These are phyloP conservation scores for Gymnoscelis rufifasciata DNA, from an alignment of 2,888 invertebrate species.

Conservation along the genomic window DNA sequence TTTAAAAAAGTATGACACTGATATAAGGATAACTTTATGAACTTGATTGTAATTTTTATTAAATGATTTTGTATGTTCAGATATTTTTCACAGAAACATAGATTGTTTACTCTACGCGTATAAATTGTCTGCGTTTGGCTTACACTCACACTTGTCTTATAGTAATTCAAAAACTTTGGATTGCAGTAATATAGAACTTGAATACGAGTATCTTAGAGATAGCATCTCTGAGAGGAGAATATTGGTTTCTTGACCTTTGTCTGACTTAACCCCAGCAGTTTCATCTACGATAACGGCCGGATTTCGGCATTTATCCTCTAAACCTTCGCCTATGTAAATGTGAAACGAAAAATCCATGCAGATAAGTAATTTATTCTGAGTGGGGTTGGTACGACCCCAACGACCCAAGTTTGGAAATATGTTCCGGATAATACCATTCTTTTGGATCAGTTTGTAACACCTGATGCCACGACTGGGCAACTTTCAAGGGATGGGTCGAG, in stretches of 20 bases:
- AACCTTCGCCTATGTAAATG: slow-evolving; percentile 42
- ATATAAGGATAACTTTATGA: slow-evolving; percentile 4
- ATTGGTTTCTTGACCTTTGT: slow-evolving; percentile 25
- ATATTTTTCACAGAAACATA: too few relatives aligned
- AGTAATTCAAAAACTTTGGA: too few relatives aligned
- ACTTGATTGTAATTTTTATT: too few relatives aligned
- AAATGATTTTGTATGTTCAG: too few relatives aligned
- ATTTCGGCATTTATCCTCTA: slow-evolving; percentile 27
- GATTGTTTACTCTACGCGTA: too few relatives aligned
- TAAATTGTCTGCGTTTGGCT: too few relatives aligned
- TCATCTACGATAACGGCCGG: slow-evolving; percentile 24
- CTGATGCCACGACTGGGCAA: slow-evolving; percentile 59
- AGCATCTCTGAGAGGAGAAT: slow-evolving; percentile 17
- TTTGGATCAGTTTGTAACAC: slow-evolving; percentile 67
- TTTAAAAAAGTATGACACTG: slow-evolving; percentile 27
- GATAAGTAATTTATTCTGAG: slow-evolving; percentile 69
- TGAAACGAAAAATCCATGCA: slow-evolving; percentile 44
- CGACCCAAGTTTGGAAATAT: slow-evolving; percentile 54
- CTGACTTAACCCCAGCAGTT: slow-evolving; percentile 22
- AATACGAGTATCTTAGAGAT: slow-evolving; percentile 15
- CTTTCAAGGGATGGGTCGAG: slow-evolving; percentile 43
- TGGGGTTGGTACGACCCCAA: slow-evolving; percentile 54
- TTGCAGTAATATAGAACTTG: not conserved
- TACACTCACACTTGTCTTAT: too few relatives aligned
- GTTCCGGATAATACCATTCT: slow-evolving; percentile 67